Evolutionary conservation across 2,113 vertebrate genomes (phyloP), one percentile per base, ranked within the genome.

Genomic region (Lonchura striata): DNA sequence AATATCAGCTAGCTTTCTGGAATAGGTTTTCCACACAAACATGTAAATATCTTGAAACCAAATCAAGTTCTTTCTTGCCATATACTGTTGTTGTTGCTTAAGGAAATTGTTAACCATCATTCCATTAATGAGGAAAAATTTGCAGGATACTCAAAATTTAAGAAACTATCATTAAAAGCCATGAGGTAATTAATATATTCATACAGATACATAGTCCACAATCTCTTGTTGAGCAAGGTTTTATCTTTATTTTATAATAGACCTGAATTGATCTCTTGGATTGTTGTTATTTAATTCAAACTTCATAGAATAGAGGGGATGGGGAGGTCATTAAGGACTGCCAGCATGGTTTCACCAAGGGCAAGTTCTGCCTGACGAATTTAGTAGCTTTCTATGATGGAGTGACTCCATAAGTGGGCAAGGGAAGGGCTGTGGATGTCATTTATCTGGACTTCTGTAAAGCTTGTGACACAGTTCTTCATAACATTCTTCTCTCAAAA

Each of bases 31-130:
- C 41, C 31, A 60, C 50, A 44, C 30, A 74, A 65, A 35, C 50
- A 19, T 60, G 21, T 85, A 79, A 77, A 72, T 77, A 82, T 50
- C 41, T 87, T 33, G 49, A 90, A 91, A 93, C 82, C 39, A 79
- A 85, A 72, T 35, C 41, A 79, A 90, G 25, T 72, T 92, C 37
- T 17, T 93, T 87, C 70, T 72, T 86, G 28, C 20, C 20, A 7
- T 66, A 10, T 82, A 16, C 35, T 84, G 17, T 82, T 76, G 28
- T 20, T 82, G 15, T 50, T 91, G 52, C 60, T 57, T 84, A 68
- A 87, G 33, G 66, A 89, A 86, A 44, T 79, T 42, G 28, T 83
- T 89, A 90, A 46, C 28, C 24, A 6, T 89, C 23, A 15, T 68
- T 68, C 27, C 37, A 60, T 69, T 60, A 60, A 33, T 56, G 52